Evolutionary conservation across 2,888 invertebrate species (phyloP).

Genomic region (Pogonocherus hispidulus): DNA sequence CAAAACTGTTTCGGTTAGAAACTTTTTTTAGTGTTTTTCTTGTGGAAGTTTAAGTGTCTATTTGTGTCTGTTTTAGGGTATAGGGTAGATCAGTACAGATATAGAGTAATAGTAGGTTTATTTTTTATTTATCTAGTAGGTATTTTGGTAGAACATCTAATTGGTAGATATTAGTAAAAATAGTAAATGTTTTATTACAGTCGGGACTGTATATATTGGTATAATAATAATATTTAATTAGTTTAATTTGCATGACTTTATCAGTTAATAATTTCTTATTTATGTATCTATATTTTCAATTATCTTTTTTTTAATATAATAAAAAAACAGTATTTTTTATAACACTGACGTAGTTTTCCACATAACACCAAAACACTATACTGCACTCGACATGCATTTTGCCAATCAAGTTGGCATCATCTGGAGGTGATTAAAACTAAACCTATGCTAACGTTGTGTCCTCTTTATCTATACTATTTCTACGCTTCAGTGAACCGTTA

Average conservation of each 20-base stretch:
- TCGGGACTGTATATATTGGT: background rate
- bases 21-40: slow-evolving; percentile 52
- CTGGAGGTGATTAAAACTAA: too few species aligned
- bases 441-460: too few species aligned
- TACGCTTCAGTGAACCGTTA: too few species aligned
- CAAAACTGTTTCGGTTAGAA: slow-evolving; percentile 84
- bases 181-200: slow-evolving; percentile 23
- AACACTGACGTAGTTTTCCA: too few species aligned
- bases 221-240: slow-evolving; percentile 6
- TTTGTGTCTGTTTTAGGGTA: slow-evolving; percentile 34
- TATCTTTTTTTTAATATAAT: too few species aligned
- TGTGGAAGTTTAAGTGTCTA: slow-evolving; percentile 46
- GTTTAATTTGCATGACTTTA: slow-evolving; percentile 12
- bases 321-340: too few species aligned
- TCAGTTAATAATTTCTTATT: background rate
- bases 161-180: slow-evolving; percentile 22
- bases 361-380: too few species aligned
- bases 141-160: slow-evolving; percentile 20
- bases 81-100: slow-evolving; percentile 38
- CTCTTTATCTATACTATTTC: too few species aligned
- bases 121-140: slow-evolving; percentile 24
- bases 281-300: too few species aligned
- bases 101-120: slow-evolving; percentile 34
- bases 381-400: too few species aligned
- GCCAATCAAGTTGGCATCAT: too few species aligned